Evolutionary conservation across 1,140 invertebrate species (phyloP), one percentile per base, ranked within the genome.

Genomic region (Alviniconcha marisindica): DNA sequence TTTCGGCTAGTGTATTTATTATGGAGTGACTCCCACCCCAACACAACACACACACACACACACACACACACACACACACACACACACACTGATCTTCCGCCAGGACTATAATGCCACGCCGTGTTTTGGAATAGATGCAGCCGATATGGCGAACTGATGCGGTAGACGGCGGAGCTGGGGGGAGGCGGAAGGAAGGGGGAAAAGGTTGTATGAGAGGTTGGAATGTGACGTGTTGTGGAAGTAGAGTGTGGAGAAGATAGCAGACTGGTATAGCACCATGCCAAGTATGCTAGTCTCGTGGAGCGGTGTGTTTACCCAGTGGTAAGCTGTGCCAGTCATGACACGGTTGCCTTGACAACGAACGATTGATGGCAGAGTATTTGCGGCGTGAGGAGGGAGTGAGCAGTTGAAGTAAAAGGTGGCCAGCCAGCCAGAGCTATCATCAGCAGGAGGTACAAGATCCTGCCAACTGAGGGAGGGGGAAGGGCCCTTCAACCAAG

Each of bases 271-370:
- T n/a, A 63, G 60, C 60, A 63, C 24, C 10, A 63, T 63, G 60
- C 60, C 60, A 63, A 63, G 60, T n/a, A 14, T n/a, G 60, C 60
- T 5, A n/a, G 5, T 31, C 60, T 63, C 60, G 10, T 31, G 44
- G 44, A 48, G 10, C 10, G 60, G 21, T 5, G 60, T 63, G 60
- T 31, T 63, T 63, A 63, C 60, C 60, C 21, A 63, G 60, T 63
- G 60, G 60, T 31, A 63, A 63, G 60, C 60, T 63, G 60, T 31
- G 60, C 60, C 44, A 76, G 73, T 76, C 73, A 51, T 76, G 40
- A 51, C 40, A 48, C 42, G 36, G 78, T 80, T 80, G 56, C 78
- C 78, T 28, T 80, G 40, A 44, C 78, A 44, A 80, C 78, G n/a
- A 42, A 48, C 36, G 56, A 80, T 80, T 80, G 78, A 80, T 80